Evolutionary conservation across 2,797 vertebrate species (phyloP).

Genomic region (Catamblyrhynchus diadema): DNA sequence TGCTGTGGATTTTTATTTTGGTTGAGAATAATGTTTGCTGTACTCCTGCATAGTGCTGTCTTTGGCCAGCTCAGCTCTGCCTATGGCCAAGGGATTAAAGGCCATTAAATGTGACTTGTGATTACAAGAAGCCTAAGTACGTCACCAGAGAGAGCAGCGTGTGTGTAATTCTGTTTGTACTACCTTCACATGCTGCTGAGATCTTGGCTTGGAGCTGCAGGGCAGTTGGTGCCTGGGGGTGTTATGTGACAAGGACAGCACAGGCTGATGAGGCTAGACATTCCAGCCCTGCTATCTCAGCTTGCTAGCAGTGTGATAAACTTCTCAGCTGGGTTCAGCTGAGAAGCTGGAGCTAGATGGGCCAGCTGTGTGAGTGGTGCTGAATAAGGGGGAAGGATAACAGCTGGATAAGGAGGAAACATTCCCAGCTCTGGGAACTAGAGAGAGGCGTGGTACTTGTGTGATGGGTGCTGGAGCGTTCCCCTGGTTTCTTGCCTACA

Average conservation of each 20-base stretch:
- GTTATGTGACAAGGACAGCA: neutral
- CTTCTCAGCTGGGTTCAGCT: neutral
- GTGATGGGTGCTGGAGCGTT: neutral
- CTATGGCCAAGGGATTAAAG: neutral
- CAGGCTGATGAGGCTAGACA: neutral
- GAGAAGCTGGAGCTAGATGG: neutral
- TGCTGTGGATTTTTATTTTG: neutral
- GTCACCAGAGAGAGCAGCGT: neutral
- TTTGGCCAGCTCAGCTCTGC: neutral
- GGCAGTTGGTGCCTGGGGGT: neutral
- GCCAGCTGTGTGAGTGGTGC: neutral
- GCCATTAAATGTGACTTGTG: neutral
- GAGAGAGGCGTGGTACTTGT: neutral
- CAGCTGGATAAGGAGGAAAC: neutral
- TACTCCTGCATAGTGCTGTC: neutral
- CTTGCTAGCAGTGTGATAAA: neutral
- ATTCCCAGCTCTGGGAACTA: neutral
- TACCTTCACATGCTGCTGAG: neutral
- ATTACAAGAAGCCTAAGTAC: neutral
- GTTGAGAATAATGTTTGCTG: neutral
- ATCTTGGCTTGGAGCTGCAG: neutral
- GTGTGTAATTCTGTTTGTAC: neutral
- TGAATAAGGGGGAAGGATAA: neutral
- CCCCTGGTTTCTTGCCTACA: neutral
- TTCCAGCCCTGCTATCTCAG: neutral